A percentile compares a stretch with the other conserved stretches of the same genome.
Evolutionary conservation across 2,113 vertebrate genomes (phyloP).

Genomic region (Scomber japonicus): DNA sequence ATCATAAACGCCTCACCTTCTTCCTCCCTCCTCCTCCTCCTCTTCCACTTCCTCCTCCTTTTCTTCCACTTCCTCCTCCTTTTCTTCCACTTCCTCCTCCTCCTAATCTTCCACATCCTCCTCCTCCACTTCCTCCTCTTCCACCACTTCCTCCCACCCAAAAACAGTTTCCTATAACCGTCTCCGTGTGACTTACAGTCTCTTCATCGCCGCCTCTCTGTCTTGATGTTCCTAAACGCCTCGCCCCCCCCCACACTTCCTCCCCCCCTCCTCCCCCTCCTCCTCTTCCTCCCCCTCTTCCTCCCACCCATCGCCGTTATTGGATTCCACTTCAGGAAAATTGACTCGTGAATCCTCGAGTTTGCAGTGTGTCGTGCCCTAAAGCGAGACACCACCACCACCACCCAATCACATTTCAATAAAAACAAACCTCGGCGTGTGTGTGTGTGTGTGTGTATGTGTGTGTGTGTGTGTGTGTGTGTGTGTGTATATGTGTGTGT

Average conservation of each 20-base stretch:
- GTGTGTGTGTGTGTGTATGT: no score
- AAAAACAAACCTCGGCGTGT: constrained; percentile 46
- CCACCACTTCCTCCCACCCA: not conserved
- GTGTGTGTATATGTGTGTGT: no score
- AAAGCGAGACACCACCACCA: constrained; percentile 42
- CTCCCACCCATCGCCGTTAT: constrained; percentile 17
- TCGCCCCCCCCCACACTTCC: constrained; percentile 9
- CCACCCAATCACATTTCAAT: constrained; percentile 66
- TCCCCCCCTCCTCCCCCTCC: not conserved
- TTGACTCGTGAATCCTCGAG: constrained; percentile 64
- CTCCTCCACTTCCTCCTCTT: not conserved
- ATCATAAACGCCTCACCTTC: no score
- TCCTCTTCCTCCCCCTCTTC: not conserved
- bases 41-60: no score
- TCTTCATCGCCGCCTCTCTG: not conserved
- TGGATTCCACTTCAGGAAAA: constrained; percentile 72
- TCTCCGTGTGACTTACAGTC: not conserved
- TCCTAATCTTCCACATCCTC: not conserved
- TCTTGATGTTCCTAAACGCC: constrained; percentile 36
- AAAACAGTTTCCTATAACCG: not conserved
- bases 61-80: no score
- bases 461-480: no score
- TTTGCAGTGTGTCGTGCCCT: constrained; percentile 43
- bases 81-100: no score
- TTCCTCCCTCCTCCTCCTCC: no score